Percentiles rank a stretch among this genome's conserved stretches.
These are phyloP conservation scores for Mormyrops attenuatus DNA, from an alignment of 2,797 vertebrate species.

Conservation along the genomic window DNA sequence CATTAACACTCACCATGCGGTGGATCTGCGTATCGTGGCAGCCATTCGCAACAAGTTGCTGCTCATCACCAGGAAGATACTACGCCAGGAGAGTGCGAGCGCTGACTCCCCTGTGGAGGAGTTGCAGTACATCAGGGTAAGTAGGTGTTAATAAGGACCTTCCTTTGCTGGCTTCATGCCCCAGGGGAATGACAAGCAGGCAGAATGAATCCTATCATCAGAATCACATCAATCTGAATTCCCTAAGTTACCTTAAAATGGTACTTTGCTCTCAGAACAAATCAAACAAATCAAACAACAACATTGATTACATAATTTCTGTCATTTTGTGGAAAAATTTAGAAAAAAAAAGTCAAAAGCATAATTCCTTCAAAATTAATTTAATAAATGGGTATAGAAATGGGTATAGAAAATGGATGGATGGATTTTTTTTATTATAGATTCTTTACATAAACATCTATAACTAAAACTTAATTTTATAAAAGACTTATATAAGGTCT, in stretches of 20 bases:
- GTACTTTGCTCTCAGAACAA: neutral
- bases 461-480: neutral
- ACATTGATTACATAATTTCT: neutral
- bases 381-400: neutral
- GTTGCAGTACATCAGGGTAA: slow-evolving; percentile 88
- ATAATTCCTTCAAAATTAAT: neutral
- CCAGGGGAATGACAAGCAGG: neutral
- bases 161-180: neutral
- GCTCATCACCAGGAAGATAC: slow-evolving; percentile 84
- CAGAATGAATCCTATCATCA: neutral
- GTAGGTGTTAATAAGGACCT: slow-evolving; percentile 16
- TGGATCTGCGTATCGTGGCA: slow-evolving; percentile 81
- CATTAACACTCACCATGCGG: slow-evolving; percentile 90
- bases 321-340: neutral
- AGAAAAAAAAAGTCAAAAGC: neutral
- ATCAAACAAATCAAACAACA: neutral
- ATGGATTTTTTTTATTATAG: neutral
- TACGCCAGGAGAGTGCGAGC: slow-evolving; percentile 48
- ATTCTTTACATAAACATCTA: neutral
- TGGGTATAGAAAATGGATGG: neutral
- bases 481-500: neutral
- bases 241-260: neutral
- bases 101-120: slow-evolving; percentile 85
- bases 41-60: slow-evolving; percentile 96
- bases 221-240: neutral